Evolutionary conservation across 2,113 vertebrate genomes (phyloP), one percentile per base, ranked within the genome.

Genomic region (Odocoileus virginianus): DNA sequence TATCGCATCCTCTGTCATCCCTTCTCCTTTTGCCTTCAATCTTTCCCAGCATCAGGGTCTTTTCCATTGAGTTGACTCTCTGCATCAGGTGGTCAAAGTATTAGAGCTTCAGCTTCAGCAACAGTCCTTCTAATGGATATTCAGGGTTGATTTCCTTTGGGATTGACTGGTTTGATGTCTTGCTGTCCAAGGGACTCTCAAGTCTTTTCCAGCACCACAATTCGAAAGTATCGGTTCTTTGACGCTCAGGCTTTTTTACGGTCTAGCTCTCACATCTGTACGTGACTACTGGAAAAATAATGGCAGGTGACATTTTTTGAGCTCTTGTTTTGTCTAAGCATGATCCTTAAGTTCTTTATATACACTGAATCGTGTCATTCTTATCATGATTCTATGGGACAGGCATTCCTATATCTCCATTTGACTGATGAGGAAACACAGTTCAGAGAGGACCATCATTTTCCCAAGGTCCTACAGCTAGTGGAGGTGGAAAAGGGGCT

Each of bases 361-460:
- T 5, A 16, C 1, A 33, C 15, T 8, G 30, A 23, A n/a, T 85
- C 4, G 0, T 1, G 3, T 45, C 4, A 43, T 27, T 36, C 17
- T 71, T 33, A 3, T 8, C 21, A 11, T 54, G 78, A 79, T 30
- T 45, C 33, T 36, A 9, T 8, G 47, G 47, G 58, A 5, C 33
- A 40, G 33, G 13, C 6, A 15, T 13, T 64, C 52, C 7, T 16
- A 2, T 5, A 33, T 81, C 28, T 40, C 43, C 7, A 0, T 52
- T 87, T 54, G 61, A 36, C 33, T 3, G 4, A 14, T 1, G 14
- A 81, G 50, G 52, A 89, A 91, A 58, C 76, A 58, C 64, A 78
- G 21, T 25, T 13, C 21, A 45, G 57, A n/a, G 54, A 87, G 2
- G 13, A 12, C 33, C 25, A 15, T 19, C 33, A 23, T 87, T 83